Evolutionary conservation across 2,113 vertebrate genomes (phyloP).

Genomic region (Aegotheles bennettii): DNA sequence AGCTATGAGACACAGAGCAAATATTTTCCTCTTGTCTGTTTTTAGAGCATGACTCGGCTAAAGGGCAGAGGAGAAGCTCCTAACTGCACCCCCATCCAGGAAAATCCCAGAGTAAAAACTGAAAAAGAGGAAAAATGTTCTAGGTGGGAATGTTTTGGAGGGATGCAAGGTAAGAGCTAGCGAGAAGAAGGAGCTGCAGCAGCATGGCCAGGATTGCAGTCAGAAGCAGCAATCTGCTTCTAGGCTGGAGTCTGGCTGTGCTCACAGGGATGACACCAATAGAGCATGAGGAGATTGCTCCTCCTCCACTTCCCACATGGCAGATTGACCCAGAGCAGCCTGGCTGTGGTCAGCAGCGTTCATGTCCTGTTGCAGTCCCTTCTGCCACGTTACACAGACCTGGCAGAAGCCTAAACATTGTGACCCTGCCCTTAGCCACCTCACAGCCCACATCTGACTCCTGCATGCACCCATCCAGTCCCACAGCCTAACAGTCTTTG

Average conservation of each 20-base stretch:
- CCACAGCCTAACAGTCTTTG: neutral
- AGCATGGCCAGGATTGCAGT: neutral
- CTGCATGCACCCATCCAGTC: rapidly evolving
- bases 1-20: neutral
- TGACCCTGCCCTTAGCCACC: neutral
- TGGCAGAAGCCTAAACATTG: neutral
- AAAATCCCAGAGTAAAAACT: conserved; percentile 16
- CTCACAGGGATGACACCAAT: neutral
- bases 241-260: neutral
- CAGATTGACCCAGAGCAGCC: neutral
- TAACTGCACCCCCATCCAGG: neutral
- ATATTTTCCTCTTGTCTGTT: neutral
- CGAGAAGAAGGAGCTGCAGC: neutral
- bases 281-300: neutral
- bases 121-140: conserved; percentile 5
- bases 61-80: neutral
- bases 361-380: neutral
- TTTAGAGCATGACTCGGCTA: neutral
- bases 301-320: neutral
- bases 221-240: neutral
- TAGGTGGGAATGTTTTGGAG: conserved; percentile 8
- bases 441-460: neutral
- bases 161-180: neutral
- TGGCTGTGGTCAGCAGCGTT: neutral
- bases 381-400: neutral